Conservation (phyloP, 2,113 vertebrate genomes). For the Myodes glareolus region DNA sequence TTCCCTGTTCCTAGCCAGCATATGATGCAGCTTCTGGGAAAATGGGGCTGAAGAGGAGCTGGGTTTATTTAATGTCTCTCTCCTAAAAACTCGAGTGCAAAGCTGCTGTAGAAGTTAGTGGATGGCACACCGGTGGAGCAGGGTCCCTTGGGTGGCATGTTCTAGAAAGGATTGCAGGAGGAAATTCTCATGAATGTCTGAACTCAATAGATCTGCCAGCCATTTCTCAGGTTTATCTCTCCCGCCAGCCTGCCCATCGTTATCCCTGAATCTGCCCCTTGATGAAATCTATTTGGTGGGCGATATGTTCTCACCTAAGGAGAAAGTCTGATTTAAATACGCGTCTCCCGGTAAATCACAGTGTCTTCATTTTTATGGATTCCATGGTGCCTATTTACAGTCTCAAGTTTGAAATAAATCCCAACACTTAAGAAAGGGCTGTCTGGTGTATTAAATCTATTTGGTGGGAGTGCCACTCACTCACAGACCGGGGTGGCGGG, state of each 20-base stretch:
- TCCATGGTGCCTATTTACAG: constrained; percentile 74
- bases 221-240: constrained; percentile 76
- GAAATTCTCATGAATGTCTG: constrained; percentile 75
- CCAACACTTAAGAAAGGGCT: constrained; percentile 72
- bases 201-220: constrained; percentile 73
- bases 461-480: constrained; percentile 68
- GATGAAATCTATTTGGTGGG: constrained; percentile 76
- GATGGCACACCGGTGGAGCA: not conserved
- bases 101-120: constrained; percentile 26
- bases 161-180: constrained; percentile 74
- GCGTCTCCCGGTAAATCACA: constrained; percentile 76
- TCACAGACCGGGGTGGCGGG: not conserved
- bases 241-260: constrained; percentile 61
- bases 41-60: not conserved
- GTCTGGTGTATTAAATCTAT: constrained; percentile 62
- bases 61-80: not conserved
- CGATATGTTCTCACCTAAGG: constrained; percentile 68
- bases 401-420: constrained; percentile 77
- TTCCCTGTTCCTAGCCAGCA: not conserved
- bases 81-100: constrained; percentile 41
- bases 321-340: constrained; percentile 77
- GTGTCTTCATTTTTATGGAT: constrained; percentile 77
- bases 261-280: constrained; percentile 73
- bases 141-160: constrained; percentile 55
- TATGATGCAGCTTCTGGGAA: not conserved